These are phyloP conservation scores for Microtus ochrogaster DNA, from an alignment of 2,113 vertebrate species.

Conservation along the genomic window DNA sequence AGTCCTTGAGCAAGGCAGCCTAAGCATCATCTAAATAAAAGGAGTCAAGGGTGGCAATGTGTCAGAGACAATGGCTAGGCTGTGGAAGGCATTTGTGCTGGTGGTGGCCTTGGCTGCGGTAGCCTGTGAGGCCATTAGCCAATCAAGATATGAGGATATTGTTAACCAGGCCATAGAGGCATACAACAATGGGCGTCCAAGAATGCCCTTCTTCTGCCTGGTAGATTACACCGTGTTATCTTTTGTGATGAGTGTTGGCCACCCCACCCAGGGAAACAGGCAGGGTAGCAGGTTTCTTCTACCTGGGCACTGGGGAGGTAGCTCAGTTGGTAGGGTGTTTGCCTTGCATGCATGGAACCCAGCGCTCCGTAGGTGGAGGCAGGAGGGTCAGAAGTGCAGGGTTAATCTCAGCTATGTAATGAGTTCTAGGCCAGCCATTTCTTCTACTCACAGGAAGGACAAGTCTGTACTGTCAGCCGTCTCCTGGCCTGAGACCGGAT, in stretches of 20 bases:
- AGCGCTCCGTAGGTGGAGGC: background rate
- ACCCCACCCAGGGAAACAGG: background rate
- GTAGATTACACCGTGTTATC: background rate
- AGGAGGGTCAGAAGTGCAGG: background rate
- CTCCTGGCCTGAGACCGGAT: background rate
- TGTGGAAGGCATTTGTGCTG: background rate
- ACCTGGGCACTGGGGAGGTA: background rate
- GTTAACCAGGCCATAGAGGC: background rate
- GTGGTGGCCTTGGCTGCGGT: background rate
- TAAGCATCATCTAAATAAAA: constrained; percentile 49
- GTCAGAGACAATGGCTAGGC: constrained; percentile 11
- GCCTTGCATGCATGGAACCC: no score
- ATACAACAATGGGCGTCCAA: background rate
- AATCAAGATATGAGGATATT: background rate
- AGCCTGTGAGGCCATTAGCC: background rate
- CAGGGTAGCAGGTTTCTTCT: background rate
- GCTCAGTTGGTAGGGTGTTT: background rate
- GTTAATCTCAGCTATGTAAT: no score
- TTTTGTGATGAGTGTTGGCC: background rate
- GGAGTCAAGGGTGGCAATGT: background rate
- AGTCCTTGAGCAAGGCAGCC: constrained; percentile 34
- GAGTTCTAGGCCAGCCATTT: background rate
- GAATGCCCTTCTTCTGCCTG: constrained; percentile 57
- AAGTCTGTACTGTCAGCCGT: background rate
- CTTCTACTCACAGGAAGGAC: background rate